phyloP scores from a whole-genome alignment of 2,797 vertebrate species.

The Centropyge bicolor region DNA sequence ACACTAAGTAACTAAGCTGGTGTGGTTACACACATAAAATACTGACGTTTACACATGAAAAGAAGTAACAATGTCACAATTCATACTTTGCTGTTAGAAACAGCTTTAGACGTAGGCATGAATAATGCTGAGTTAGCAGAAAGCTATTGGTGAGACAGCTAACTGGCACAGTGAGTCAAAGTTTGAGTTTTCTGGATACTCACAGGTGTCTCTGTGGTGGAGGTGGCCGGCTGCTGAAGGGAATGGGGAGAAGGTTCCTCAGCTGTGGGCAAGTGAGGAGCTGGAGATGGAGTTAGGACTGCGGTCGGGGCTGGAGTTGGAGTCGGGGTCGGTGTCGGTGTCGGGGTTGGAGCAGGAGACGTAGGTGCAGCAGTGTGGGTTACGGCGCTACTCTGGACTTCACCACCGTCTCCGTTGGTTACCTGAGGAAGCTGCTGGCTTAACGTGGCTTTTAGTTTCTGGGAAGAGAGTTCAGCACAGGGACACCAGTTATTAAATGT shows the following conservation, averaged over 20 bases:
- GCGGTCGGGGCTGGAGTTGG: constrained; percentile 65
- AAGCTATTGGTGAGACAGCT: background rate
- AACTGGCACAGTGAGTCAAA: no score
- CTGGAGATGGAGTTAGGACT: constrained; percentile 37
- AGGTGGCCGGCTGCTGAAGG: constrained; percentile 96
- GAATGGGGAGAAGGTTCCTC: constrained; percentile 92
- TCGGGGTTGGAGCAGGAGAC: constrained; percentile 76
- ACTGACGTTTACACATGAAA: background rate
- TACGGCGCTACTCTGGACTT: constrained; percentile 90
- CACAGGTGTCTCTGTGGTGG: constrained; percentile 98
- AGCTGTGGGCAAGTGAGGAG: constrained; percentile 78
- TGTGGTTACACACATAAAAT: background rate
- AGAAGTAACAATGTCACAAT: background rate
- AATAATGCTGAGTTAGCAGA: background rate
- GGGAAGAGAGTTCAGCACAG: constrained; percentile 36
- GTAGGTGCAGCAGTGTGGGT: constrained; percentile 88
- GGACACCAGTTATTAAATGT: background rate
- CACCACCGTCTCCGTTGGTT: constrained; percentile 92
- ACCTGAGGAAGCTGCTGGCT: constrained; percentile 95
- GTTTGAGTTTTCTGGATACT: constrained; percentile 49
- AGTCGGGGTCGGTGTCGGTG: constrained; percentile 57
- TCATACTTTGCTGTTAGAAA: background rate
- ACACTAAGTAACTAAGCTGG: background rate
- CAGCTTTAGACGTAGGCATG: background rate
- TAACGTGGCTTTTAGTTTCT: constrained; percentile 94